Evolutionary conservation across 2,888 invertebrate genomes (phyloP), one percentile per base, ranked within the genome.

Genomic region (Anaspis maculata): DNA sequence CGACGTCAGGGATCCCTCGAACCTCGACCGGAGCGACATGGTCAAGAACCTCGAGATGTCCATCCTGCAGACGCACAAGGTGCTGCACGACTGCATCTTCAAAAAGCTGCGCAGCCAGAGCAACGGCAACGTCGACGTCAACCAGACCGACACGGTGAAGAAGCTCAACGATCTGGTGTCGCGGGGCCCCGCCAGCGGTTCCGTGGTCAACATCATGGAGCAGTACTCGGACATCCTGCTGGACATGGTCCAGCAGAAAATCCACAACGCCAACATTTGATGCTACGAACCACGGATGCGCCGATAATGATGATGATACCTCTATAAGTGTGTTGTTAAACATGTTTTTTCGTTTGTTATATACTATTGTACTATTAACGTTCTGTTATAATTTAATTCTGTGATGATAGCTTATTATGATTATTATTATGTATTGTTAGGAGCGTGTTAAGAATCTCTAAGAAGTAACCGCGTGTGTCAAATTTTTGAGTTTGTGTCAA

Each of bases 151-250:
- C 28, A 67, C 68, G 2, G 68, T 71, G 29, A 69, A 71, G 46
- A 70, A 69, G 45, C 61, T 71, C 38, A 62, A 71, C 44, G 66
- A 67, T 46, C 44, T 67, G 34, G 60, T 62, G 15, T 54, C 60
- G 10, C 58, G 58, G 3, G 62, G 62, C 10, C 66, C 60, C 38
- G 68, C 69, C 45, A 68, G 69, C 34, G 66, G 68, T 32, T 68
- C 70, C 32, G 66, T 74, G 32, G 70, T 73, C 30, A 70, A 68
- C 32, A 70, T 76, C 61, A 73, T 77, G 70, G 73, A 77, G 48
- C 76, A 76, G 50, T 77, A 74, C 53, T 73, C 75, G 7, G 76
- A 77, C 43, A 64, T 74, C 51, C 59, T 77, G 25, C 57, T 76
- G 32, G 71, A 66, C 32, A 68, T 77, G 65, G 73, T 77, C 59